Conservation (phyloP, 2,888 invertebrate genomes). For the Ennomos fuscantarius region DNA sequence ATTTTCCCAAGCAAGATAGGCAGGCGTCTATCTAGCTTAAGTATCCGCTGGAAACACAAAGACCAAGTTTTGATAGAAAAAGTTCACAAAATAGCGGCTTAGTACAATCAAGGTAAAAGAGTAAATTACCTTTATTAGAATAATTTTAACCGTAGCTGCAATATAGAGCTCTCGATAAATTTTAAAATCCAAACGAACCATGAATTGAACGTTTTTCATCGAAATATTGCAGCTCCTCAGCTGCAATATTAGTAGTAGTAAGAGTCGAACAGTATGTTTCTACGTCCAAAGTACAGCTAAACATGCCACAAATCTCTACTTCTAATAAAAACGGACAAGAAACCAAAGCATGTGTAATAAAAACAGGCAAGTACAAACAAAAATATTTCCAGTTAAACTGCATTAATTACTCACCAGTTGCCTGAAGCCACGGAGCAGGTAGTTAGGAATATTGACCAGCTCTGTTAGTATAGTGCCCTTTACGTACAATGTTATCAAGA, state of each 20-base stretch:
- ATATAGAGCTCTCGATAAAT: too few relatives aligned
- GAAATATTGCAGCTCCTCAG: too few relatives aligned
- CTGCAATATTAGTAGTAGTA: too few relatives aligned
- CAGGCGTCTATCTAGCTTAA: too few relatives aligned
- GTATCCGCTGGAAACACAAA: constrained; percentile 8
- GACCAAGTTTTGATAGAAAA: constrained; percentile 17
- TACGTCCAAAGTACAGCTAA: background rate
- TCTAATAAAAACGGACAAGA: constrained; percentile 8
- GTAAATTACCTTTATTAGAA: too few relatives aligned
- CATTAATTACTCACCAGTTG: constrained; percentile 34
- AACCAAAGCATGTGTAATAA: constrained; percentile 21
- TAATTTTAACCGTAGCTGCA: too few relatives aligned
- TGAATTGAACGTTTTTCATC: too few relatives aligned
- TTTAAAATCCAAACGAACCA: too few relatives aligned
- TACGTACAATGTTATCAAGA: constrained; percentile 4
- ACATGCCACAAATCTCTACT: constrained; percentile 16
- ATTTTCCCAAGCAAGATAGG: too few relatives aligned
- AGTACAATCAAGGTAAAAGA: too few relatives aligned
- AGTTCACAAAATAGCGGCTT: too few relatives aligned
- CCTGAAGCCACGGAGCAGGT: constrained; percentile 19
- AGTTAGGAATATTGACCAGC: constrained; percentile 22
- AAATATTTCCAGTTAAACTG: constrained; percentile 23
- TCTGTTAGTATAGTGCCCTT: constrained; percentile 21
- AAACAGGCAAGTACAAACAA: constrained; percentile 13
- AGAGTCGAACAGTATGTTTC: background rate